A percentile compares a stretch with the other conserved stretches of the same genome.
Evolutionary conservation across 2,113 vertebrate genomes (phyloP).

Genomic region (Lynx canadensis): DNA sequence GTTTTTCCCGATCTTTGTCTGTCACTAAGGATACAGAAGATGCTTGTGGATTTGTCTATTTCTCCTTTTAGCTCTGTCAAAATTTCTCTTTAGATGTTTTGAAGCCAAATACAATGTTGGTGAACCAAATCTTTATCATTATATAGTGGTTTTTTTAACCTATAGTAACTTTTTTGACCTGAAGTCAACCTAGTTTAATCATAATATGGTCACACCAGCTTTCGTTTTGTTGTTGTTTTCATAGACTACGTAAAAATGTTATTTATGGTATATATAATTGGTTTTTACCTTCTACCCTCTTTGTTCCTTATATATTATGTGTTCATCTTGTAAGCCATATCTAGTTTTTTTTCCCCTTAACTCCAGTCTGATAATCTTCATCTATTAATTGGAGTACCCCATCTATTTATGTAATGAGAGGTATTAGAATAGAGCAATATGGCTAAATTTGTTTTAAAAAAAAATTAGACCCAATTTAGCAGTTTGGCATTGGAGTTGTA

Average conservation of each 20-base stretch:
- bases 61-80: not conserved
- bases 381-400: conserved; percentile 20
- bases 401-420: not conserved
- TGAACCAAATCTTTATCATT: not conserved
- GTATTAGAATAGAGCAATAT: not conserved
- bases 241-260: not conserved
- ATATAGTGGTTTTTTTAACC: not conserved
- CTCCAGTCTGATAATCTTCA: not conserved
- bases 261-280: not conserved
- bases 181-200: not conserved
- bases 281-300: not conserved
- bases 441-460: not conserved
- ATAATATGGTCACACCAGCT: not conserved
- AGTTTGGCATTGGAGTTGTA: not conserved
- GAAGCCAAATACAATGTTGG: not conserved
- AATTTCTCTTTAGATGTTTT: not conserved
- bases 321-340: not conserved
- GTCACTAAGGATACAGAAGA: not conserved
- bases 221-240: not conserved
- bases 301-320: not conserved
- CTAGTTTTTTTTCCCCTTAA: not conserved
- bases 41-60: not conserved
- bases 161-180: not conserved
- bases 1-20: not conserved
- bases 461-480: not conserved